phyloP scores from a whole-genome alignment of 2,888 invertebrate species.

The Ormyrus rosae region DNA sequence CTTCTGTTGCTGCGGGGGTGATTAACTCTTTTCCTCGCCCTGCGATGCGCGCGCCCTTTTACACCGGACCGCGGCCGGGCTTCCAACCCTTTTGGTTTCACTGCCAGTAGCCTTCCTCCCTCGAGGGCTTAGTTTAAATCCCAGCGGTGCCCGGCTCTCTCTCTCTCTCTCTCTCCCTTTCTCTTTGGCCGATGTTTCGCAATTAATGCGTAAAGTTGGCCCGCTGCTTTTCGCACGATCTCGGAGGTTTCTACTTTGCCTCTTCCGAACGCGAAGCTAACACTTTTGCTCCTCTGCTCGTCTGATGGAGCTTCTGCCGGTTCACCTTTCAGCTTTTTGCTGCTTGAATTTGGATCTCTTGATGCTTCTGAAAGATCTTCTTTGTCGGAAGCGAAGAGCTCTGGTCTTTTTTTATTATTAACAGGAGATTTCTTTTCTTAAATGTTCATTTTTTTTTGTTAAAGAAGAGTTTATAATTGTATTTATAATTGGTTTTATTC shows the following conservation, averaged over 20 bases:
- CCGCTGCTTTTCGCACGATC: slow-evolving; percentile 8
- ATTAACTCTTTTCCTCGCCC: slow-evolving; percentile 62
- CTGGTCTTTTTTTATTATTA: too few species aligned
- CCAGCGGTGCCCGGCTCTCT: slow-evolving; percentile 34
- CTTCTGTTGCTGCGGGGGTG: slow-evolving; percentile 55
- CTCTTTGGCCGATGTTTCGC: slow-evolving; percentile 65
- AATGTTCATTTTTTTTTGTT: too few species aligned
- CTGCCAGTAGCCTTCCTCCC: slow-evolving; percentile 32
- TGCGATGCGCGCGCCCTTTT: slow-evolving; percentile 29
- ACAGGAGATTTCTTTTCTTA: too few species aligned
- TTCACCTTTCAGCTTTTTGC: slow-evolving; percentile 21
- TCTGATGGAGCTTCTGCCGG: not conserved
- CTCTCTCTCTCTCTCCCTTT: slow-evolving; percentile 29
- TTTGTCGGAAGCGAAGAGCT: too few species aligned
- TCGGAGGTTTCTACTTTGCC: not conserved
- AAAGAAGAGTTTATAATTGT: too few species aligned
- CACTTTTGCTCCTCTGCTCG: not conserved
- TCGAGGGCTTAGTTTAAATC: slow-evolving; percentile 49
- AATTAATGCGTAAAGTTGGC: slow-evolving; percentile 69
- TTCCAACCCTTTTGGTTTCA: slow-evolving; percentile 26
- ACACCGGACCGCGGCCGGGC: slow-evolving; percentile 7
- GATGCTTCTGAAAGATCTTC: not conserved
- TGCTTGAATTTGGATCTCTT: not conserved
- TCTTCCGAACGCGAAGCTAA: not conserved
- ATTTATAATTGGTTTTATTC: too few species aligned